Percentiles rank a stretch among this genome's conserved stretches.
Conservation (phyloP, 1,140 invertebrate species). For the Ips nitidus region DNA sequence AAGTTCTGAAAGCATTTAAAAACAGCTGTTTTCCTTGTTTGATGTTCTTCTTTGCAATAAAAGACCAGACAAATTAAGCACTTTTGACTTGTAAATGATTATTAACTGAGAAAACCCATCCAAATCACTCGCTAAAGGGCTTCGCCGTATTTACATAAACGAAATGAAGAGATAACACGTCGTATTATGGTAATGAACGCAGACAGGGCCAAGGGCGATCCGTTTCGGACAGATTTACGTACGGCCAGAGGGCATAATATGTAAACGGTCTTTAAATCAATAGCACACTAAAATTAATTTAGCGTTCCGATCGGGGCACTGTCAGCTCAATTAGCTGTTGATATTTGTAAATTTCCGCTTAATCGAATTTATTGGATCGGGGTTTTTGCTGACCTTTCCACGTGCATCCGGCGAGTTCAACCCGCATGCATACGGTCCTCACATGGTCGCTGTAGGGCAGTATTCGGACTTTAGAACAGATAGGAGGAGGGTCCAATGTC, state of each 20-base stretch:
- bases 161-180: conserved; percentile 6
- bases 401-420: conserved; percentile 78
- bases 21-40: too few relatives aligned
- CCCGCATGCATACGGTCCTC: conserved; percentile 83
- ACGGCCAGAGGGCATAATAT: conserved; percentile 16
- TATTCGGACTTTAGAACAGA: conserved; percentile 77
- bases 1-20: too few relatives aligned
- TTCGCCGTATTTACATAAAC: neutral
- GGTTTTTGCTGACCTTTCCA: conserved; percentile 60
- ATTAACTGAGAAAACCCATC: too few relatives aligned
- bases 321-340: neutral
- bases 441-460: conserved; percentile 80
- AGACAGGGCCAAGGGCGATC: conserved; percentile 9
- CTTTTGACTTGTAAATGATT: too few relatives aligned
- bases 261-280: conserved; percentile 22
- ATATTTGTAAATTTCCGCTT: neutral
- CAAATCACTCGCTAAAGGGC: too few relatives aligned
- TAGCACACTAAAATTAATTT: conserved; percentile 13
- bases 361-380: neutral
- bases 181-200: conserved; percentile 16
- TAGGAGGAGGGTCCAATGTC: conserved; percentile 74
- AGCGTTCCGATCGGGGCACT: neutral
- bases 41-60: too few relatives aligned
- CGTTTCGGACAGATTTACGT: conserved; percentile 13
- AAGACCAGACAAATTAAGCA: too few relatives aligned